A percentile compares a stretch with the other conserved stretches of the same genome.
Conservation (phyloP, 1,140 invertebrate species). For the Drosophila burlai region DNA sequence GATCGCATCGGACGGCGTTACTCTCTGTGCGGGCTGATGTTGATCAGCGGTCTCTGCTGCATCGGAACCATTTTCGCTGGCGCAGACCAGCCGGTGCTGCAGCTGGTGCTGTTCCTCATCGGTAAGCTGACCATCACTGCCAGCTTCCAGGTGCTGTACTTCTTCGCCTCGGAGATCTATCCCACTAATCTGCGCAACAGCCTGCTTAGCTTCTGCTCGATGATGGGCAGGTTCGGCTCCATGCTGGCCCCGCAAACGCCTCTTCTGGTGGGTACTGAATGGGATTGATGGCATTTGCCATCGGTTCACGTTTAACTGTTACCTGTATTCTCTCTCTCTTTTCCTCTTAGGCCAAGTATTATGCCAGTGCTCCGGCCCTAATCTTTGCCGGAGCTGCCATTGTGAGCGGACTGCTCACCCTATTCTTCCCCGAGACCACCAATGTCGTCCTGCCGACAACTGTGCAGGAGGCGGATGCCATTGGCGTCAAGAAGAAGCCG, state of each 20-base stretch:
- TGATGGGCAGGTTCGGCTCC: constrained; percentile 90
- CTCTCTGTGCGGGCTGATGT: constrained; percentile 87
- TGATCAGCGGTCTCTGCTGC: constrained; percentile 87
- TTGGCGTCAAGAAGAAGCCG: constrained; percentile 84
- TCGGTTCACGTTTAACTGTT: not conserved
- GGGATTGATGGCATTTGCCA: too few species aligned
- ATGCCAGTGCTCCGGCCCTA: constrained; percentile 87
- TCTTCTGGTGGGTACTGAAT: constrained; percentile 86
- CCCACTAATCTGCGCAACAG: constrained; percentile 89
- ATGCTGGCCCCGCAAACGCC: constrained; percentile 91
- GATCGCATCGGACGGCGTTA: constrained; percentile 88
- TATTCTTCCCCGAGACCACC: constrained; percentile 90
- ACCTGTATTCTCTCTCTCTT: too few species aligned
- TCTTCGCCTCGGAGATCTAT: constrained; percentile 91
- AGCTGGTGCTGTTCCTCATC: constrained; percentile 88
- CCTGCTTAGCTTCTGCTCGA: constrained; percentile 89
- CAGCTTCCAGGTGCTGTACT: constrained; percentile 89
- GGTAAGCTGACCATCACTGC: constrained; percentile 91
- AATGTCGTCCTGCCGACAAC: constrained; percentile 89
- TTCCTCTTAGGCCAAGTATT: constrained; percentile 85
- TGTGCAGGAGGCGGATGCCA: constrained; percentile 88
- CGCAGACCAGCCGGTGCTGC: constrained; percentile 60
- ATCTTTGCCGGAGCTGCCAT: constrained; percentile 88
- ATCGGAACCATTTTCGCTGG: constrained; percentile 73
- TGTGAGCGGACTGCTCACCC: constrained; percentile 87